Evolutionary conservation across 2,113 vertebrate species (phyloP), one percentile per base, ranked within the genome.

Genomic region (Micronisus gabar): DNA sequence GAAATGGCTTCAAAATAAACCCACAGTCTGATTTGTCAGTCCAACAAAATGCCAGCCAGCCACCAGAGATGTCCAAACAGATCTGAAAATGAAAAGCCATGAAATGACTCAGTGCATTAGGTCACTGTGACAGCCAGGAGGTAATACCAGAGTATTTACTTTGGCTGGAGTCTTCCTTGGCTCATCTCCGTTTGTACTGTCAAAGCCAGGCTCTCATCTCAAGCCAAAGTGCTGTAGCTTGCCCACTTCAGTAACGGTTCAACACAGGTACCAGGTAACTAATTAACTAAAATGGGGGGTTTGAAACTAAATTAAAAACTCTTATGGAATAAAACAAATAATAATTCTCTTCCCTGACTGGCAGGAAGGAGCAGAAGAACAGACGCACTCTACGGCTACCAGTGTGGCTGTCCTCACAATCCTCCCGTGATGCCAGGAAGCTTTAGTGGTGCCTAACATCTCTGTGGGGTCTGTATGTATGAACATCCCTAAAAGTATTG

Each of bases 101-200:
- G 4, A 85, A 91, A 93, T 95, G 82, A 95, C 86, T 95, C 93
- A 97, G 84, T 91, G 86, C 86, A 92, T 95, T 94, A 94, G 79
- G 90, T 96, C 83, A 96, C 80, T 87, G 91, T 91, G 93, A 91
- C 79, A 87, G 94, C 80, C 91, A 88, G 89, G 82, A 94, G 56
- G 80, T 85, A 90, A 86, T 85, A 88, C 76, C 95, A 96, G 91
- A 75, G 71, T 88, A 70, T 96, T 94, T 95, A 67, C 59, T 81
- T 92, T 96, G 94, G 95, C 94, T 90, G 78, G 30, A 86, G 56
- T 55, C n/a, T 87, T 81, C 72, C 43, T 92, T 96, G 94, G 95
- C 80, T 95, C 93, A 87, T 94, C 70, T 78, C 92, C 15, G 1
- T 86, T 58, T 67, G 47, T 5, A 70, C 45, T 8, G 7, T 59